Base-by-base conservation (phyloP, 2,113 vertebrate genomes). In the Parus major region DNA sequence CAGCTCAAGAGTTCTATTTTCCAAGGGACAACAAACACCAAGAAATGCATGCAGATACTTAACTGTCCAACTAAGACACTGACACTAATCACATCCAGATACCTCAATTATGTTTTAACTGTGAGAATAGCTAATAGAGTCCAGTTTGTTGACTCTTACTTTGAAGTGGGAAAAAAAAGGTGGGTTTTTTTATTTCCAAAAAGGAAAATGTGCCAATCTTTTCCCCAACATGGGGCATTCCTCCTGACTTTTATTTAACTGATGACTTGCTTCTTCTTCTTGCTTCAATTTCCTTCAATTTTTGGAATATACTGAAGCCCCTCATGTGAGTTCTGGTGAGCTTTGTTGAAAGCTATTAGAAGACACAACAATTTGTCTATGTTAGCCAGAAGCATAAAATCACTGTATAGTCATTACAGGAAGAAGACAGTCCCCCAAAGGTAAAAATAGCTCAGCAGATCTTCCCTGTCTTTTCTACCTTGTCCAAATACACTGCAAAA, bases 1-100 rank as follows among this genome's bases (percentile, higher is more conserved):
- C 50, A 86, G 66, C 64, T 92, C 69, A 93, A 95, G 86, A 94
- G 81, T 50, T 91, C 29, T 35, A 75, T 72, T 82, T 91, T 94
- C 73, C 36, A 83, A 41, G 31, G 31, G 53, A 44, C 56, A 96
- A 55, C 35, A 87, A 83, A 92, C 41, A 89, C 41, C 41, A 72
- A 88, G n/a, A 94, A 90, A 80, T 36, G 31, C 10, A 41, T 76
- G 39, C n/a, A 88, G 20, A 29, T 39, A 88, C 28, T 88, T 63
- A 29, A 94, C 21, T 72, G n/a, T 65, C 24, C 71, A 76, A 19
- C 18, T 24, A 39, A 82, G 50, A 25, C 36, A 83, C 36, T 36
- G 35, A 82, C 39, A 68, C 15, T 57, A 35, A 77, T 73, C 70
- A 60, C 12, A 88, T 47, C 22, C 57, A 90, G 63, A 53, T 39